Evolutionary conservation across 2,797 vertebrate genomes (phyloP), one percentile per base, ranked within the genome.

Genomic region (Myotis vivesi): DNA sequence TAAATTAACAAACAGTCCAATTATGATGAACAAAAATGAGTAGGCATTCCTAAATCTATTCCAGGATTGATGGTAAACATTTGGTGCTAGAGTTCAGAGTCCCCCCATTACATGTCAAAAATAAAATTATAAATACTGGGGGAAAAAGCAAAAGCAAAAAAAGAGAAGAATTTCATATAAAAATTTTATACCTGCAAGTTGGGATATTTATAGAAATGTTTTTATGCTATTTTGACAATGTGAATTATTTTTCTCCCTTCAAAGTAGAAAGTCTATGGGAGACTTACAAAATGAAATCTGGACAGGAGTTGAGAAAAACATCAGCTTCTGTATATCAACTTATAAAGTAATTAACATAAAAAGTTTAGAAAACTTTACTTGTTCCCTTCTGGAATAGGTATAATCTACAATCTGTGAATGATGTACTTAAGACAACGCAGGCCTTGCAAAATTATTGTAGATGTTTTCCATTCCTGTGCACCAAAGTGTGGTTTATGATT

Each of bases 1-100:
- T 79, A 87, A 88, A 33, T 79, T 89, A 94, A 92, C 25, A 88
- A 93, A 79, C 22, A 72, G 44, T 68, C 53, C 57, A 89, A 57
- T 79, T 81, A 81, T 51, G 76, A 41, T 68, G 59, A 84, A 76
- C 62, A 89, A 92, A 90, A 95, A 92, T 49, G 30, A 87, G 4
- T 22, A 89, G 69, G 79, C n/a, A 73, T 13, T 88, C 46, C 71
- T 69, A 80, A 92, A 75, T 89, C 87, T 80, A 16, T 86, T 71
- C n/a, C 25, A 95, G 92, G 95, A 92, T 96, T 97, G 94, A 96
- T 93, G 96, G 95, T 89, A 95, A 97, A 95, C 90, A 55, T 94
- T 57, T 95, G 93, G 90, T 88, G 68, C 44, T 72, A 72, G 89
- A 96, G 87, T 96, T 97, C 92, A 80, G 76, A 89, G 73, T 88